Evolutionary conservation across 2,888 invertebrate species (phyloP), one percentile per base, ranked within the genome.

Genomic region (Ophioninae sp.): DNA sequence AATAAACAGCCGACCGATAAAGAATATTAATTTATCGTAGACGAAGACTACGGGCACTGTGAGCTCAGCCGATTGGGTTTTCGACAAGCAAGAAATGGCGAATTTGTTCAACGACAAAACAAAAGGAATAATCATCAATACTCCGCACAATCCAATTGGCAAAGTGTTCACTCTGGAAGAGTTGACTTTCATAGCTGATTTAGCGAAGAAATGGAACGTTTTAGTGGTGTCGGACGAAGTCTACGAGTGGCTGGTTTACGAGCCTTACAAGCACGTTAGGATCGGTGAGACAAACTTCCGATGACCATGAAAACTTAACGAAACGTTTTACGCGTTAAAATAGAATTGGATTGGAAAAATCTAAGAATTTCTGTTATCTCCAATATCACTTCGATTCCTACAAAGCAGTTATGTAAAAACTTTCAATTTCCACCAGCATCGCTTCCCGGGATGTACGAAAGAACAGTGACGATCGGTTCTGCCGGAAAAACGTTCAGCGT

Each of bases 401-500:
- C 61, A 71, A 20, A 61, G 56, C 58, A 3, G 20, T 68, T 63
- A 69, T 64, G 69, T 51, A 51, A 51, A 13, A 51, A 51, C 6
- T 51, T 5, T 51, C 51, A 51, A 51, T 51, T 51, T n/a, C 67
- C 87, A 88, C 10, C 91, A 96, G 98, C 98, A 0, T 96, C 98
- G 0, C 93, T 99, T 8, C 99, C 99, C 0, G 98, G 94, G 20
- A 99, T 99, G 99, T 99, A 98, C 97, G 98, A 99, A 86, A 95
- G 99, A 37, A 99, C 99, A 0, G 96, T 99, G 56, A 99, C 99
- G 0, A 96, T 99, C 85, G 99, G 99, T 0, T 99, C 99, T 30
- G 99, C 99, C 0, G 99, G 99, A 0, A 99, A 99, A 94, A 98
- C 98, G 0, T 99, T 99, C 94, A 98, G 98, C 76, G 98, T 98